Conservation (phyloP, 1,140 invertebrate genomes). For the Liolophura sinensis region DNA sequence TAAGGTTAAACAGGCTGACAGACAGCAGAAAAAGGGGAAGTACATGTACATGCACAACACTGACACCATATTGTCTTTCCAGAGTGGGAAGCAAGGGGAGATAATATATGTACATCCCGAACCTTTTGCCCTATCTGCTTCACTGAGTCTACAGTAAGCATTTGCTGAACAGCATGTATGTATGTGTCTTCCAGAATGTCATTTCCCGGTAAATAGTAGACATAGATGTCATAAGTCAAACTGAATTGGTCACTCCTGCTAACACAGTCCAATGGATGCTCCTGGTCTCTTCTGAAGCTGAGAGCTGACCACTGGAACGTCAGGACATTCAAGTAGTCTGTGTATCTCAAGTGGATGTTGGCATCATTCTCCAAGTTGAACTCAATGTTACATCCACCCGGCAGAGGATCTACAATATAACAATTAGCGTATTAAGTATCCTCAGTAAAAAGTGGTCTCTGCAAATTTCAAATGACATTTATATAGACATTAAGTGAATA, state of each 20-base stretch:
- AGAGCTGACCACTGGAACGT: constrained; percentile 65
- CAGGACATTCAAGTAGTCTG: constrained; percentile 63
- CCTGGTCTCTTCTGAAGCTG: constrained; percentile 4
- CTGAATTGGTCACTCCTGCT: constrained; percentile 20
- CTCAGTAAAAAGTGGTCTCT: too few relatives aligned
- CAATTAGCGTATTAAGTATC: too few relatives aligned
- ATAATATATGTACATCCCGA: constrained; percentile 27
- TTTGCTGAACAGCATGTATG: constrained; percentile 66
- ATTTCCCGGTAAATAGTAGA: constrained; percentile 65
- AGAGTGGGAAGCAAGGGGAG: constrained; percentile 3
- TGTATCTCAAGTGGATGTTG: constrained; percentile 64
- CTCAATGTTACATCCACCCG: constrained; percentile 78
- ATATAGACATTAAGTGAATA: too few relatives aligned
- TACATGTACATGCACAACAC: too few relatives aligned
- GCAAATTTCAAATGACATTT: too few relatives aligned
- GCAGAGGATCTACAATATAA: constrained; percentile 68
- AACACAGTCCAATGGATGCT: not conserved
- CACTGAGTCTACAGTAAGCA: constrained; percentile 68
- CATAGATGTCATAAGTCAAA: constrained; percentile 66
- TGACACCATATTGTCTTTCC: constrained; percentile 64
- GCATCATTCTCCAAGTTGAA: constrained; percentile 69
- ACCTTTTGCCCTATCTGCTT: constrained; percentile 65
- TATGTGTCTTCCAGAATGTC: constrained; percentile 65
- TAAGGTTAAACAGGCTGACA: not conserved
- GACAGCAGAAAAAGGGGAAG: not conserved